A percentile compares a stretch with the other conserved stretches of the same genome.
Evolutionary conservation across 2,888 invertebrate species (phyloP).

Genomic region (Deilephila elpenor): DNA sequence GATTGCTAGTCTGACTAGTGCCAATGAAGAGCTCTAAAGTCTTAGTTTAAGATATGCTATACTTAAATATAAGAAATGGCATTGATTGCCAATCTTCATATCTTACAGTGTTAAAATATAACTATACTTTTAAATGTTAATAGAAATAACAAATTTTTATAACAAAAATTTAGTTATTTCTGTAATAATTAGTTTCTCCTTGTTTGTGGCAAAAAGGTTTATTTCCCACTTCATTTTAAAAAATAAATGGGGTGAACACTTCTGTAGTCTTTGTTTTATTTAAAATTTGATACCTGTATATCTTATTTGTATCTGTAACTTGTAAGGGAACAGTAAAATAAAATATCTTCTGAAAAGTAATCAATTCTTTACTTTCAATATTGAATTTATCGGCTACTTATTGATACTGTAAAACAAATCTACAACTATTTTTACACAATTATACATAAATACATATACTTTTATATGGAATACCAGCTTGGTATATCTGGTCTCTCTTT

Average conservation of each 20-base stretch:
- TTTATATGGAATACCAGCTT: constrained; percentile 90
- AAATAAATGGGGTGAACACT: constrained; percentile 11
- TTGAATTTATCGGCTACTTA: neutral
- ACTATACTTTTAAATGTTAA: neutral
- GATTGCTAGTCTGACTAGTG: constrained; percentile 13
- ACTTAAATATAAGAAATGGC: neutral
- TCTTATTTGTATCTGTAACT: too few species aligned
- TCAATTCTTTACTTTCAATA: neutral
- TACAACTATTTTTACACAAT: constrained; percentile 11
- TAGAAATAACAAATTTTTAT: constrained; percentile 22
- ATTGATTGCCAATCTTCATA: neutral
- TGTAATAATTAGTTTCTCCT: neutral
- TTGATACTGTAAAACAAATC: constrained; percentile 13
- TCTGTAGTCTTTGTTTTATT: neutral
- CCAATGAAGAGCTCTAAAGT: constrained; percentile 1
- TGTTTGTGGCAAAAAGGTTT: neutral
- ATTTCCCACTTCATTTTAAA: neutral
- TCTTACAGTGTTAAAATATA: neutral
- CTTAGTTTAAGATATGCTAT: constrained; percentile 2
- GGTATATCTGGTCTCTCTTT: constrained; percentile 89
- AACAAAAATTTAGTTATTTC: constrained; percentile 18
- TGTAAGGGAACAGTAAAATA: neutral
- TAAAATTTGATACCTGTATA: neutral
- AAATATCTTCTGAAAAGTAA: neutral
- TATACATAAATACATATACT: neutral